These are phyloP conservation scores for Drosophila kuntzei DNA, from an alignment of 2,888 invertebrate species.

Conservation along the genomic window DNA sequence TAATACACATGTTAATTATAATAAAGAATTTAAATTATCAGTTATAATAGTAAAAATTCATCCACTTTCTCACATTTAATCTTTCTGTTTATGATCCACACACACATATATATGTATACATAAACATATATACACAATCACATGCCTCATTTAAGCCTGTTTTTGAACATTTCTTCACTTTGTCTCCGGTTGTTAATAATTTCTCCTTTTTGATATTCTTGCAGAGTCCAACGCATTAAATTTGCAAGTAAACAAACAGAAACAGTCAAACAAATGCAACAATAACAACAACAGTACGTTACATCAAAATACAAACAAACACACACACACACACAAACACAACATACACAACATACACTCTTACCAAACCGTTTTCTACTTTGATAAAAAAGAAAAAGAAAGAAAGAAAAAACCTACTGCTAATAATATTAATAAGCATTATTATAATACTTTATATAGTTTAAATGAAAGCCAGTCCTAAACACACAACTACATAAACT, in stretches of 20 bases:
- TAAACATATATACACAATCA: conserved; percentile 2
- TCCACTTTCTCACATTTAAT: neutral
- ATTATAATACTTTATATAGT: conserved; percentile 61
- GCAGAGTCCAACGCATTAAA: conserved; percentile 84
- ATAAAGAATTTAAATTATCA: conserved; percentile 29
- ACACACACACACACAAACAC: conserved; percentile 17
- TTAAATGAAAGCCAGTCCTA: conserved; percentile 62
- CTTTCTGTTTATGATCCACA: neutral
- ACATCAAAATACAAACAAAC: conserved; percentile 33
- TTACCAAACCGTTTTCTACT: conserved; percentile 82
- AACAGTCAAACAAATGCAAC: conserved; percentile 55
- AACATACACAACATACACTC: conserved; percentile 52
- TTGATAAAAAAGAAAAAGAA: conserved; percentile 77
- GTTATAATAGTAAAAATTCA: conserved; percentile 15
- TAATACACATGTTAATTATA: conserved; percentile 14
- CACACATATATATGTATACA: neutral
- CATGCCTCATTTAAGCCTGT: conserved; percentile 30
- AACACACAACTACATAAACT: conserved; percentile 44
- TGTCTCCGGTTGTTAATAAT: conserved; percentile 53
- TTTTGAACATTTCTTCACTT: conserved; percentile 5
- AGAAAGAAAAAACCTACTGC: conserved; percentile 61
- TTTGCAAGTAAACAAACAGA: conserved; percentile 44
- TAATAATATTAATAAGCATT: conserved; percentile 71
- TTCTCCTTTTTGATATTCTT: conserved; percentile 73
- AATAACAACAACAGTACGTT: conserved; percentile 45